A percentile compares a stretch with the other conserved stretches of the same genome.
Conservation (phyloP, 2,797 vertebrate species). For the Lacerta viridis region DNA sequence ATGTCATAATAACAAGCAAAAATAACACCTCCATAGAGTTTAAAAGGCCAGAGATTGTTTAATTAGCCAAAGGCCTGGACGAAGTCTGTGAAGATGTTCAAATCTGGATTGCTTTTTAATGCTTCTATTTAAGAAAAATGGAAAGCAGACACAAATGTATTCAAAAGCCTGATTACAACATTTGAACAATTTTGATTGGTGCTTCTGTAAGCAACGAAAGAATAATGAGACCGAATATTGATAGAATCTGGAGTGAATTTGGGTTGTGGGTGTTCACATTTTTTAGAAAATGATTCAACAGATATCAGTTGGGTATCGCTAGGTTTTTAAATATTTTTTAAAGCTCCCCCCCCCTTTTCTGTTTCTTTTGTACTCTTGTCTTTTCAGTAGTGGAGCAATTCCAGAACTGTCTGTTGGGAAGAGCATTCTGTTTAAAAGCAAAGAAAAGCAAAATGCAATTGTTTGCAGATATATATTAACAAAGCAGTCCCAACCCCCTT, state of each 20-base stretch:
- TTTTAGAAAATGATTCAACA: neutral
- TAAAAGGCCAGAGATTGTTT: neutral
- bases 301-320: neutral
- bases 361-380: too few species aligned
- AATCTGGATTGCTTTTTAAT: neutral
- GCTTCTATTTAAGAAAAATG: neutral
- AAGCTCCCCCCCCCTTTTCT: too few species aligned
- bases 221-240: neutral
- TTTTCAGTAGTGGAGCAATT: neutral
- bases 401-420: neutral
- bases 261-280: neutral
- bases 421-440: neutral
- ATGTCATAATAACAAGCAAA: too few species aligned
- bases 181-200: neutral
- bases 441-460: neutral
- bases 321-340: too few species aligned
- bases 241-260: neutral
- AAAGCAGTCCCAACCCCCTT: too few species aligned
- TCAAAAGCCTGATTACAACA: neutral
- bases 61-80: too few species aligned
- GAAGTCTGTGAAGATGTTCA: neutral
- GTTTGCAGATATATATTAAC: neutral
- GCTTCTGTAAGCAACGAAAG: neutral
- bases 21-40: neutral
- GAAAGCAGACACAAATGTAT: neutral